Evolutionary conservation across 2,888 invertebrate species (phyloP).

Genomic region (Sabatieria punctata): DNA sequence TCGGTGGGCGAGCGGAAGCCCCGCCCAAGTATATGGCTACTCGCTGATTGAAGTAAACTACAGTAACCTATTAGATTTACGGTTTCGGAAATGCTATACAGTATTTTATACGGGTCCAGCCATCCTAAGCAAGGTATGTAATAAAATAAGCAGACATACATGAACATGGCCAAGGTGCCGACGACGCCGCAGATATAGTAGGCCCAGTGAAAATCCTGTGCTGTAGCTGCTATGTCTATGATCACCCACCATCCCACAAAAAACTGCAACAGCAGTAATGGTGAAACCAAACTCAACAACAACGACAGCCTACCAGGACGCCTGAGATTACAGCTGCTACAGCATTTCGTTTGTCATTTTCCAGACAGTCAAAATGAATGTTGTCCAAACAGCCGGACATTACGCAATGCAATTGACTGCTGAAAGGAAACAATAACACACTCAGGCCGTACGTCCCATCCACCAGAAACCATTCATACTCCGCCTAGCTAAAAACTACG

Average conservation of each 20-base stretch:
- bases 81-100: too few relatives aligned
- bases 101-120: too few relatives aligned
- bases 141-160: constrained; percentile 43
- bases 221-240: constrained; percentile 69
- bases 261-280: constrained; percentile 46
- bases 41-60: too few relatives aligned
- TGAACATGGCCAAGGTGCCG: constrained; percentile 77
- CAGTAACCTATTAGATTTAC: too few relatives aligned
- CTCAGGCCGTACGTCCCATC: too few relatives aligned
- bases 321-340: constrained; percentile 69
- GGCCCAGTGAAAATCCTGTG: constrained; percentile 41
- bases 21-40: too few relatives aligned
- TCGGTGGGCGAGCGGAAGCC: too few relatives aligned
- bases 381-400: constrained; percentile 25
- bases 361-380: constrained; percentile 18
- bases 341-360: constrained; percentile 71
- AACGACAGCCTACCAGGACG: constrained; percentile 48
- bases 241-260: constrained; percentile 95
- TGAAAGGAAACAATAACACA: too few relatives aligned
- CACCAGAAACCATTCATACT: too few relatives aligned
- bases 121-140: too few relatives aligned
- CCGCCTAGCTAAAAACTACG: too few relatives aligned
- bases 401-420: too few relatives aligned
- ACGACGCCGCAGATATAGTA: constrained; percentile 83
- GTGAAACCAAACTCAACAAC: neutral